These are phyloP conservation scores for Chamaea fasciata DNA, from an alignment of 2,113 vertebrate species.

Conservation along the genomic window DNA sequence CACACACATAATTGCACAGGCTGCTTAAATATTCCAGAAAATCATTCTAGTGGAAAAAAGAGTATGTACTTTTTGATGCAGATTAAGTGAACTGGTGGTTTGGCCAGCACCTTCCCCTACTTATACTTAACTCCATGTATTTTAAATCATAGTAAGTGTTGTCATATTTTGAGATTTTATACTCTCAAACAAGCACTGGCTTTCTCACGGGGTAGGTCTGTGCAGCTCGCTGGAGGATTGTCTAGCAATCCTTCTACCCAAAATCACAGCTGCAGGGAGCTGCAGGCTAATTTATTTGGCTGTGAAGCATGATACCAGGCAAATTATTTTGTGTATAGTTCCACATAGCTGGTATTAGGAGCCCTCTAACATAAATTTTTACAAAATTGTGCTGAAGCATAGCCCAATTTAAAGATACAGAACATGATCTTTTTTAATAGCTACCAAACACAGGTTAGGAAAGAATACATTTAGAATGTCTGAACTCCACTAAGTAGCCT, in stretches of 20 bases:
- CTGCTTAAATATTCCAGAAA: background rate
- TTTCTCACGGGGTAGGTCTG: background rate
- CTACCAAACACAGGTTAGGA: background rate
- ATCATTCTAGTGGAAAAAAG: background rate
- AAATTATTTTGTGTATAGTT: background rate
- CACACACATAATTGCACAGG: background rate
- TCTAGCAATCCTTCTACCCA: background rate
- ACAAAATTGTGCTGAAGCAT: background rate
- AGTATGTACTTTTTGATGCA: background rate
- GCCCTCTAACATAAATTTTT: background rate
- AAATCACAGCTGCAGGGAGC: background rate
- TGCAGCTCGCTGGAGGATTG: background rate
- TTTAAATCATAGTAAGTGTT: background rate
- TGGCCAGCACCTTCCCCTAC: background rate
- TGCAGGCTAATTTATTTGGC: background rate
- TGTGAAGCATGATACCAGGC: background rate
- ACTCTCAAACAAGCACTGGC: background rate
- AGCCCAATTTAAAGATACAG: background rate
- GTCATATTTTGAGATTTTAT: background rate
- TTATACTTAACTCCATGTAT: background rate
- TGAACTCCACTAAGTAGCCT: background rate
- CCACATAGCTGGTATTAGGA: background rate
- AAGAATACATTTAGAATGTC: background rate
- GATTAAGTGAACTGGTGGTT: background rate
- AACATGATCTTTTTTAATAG: background rate